Percentiles rank a stretch among this genome's conserved stretches.
These are phyloP conservation scores for Heliconius ethilla DNA, from an alignment of 2,888 invertebrate genomes.

Conservation along the genomic window DNA sequence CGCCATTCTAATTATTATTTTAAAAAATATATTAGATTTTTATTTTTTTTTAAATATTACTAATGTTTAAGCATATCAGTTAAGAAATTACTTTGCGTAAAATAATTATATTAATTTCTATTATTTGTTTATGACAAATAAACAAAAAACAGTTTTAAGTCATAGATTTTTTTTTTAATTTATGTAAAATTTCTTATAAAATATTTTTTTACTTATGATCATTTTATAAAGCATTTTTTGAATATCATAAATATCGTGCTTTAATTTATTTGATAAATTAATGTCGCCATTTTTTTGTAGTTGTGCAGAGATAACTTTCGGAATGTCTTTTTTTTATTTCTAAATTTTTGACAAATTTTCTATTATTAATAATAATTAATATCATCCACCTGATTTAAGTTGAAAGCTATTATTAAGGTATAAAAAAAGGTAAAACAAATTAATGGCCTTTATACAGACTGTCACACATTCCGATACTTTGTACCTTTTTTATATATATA, in stretches of 20 bases:
- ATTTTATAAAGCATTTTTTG: slow-evolving; percentile 3
- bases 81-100: background rate
- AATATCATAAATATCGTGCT: slow-evolving; percentile 4
- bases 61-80: background rate
- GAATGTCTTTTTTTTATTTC: background rate
- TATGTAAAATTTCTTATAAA: background rate
- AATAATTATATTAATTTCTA: background rate
- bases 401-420: background rate
- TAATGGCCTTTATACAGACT: slow-evolving; percentile 29
- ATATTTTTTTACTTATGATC: background rate
- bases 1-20: background rate
- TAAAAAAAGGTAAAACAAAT: background rate
- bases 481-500: slow-evolving; percentile 39
- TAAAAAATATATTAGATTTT: background rate
- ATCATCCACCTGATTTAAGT: background rate
- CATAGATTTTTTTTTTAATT: too few relatives aligned
- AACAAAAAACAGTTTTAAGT: too few relatives aligned
- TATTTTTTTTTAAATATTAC: background rate
- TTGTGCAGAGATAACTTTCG: background rate
- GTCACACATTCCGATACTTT: slow-evolving; percentile 40
- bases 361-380: background rate
- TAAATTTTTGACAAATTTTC: background rate
- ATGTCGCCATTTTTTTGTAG: slow-evolving; percentile 7
- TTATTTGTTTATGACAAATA: background rate
- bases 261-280: slow-evolving; percentile 3